A percentile compares a stretch with the other conserved stretches of the same genome.
phyloP scores from a whole-genome alignment of 2,888 invertebrate genomes.

The Oegoconia quadripuncta region DNA sequence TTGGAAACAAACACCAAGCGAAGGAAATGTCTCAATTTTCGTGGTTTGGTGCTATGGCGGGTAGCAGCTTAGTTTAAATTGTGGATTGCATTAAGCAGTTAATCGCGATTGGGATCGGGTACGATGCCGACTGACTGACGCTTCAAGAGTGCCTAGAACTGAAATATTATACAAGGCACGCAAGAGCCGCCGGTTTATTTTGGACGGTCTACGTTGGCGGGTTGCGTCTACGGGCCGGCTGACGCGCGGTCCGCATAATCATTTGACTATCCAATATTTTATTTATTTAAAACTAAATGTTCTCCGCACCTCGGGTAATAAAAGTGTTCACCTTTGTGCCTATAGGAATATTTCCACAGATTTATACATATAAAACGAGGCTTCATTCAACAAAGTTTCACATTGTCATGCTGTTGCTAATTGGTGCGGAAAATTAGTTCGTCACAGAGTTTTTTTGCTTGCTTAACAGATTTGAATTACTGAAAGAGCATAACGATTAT shows the following conservation, averaged over 20 bases:
- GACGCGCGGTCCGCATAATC: slow-evolving; percentile 41
- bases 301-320: slow-evolving; percentile 4
- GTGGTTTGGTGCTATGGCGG: not conserved
- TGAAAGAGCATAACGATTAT: too few species aligned
- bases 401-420: slow-evolving; percentile 12
- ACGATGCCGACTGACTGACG: slow-evolving; percentile 31
- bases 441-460: slow-evolving; percentile 17
- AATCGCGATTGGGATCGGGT: slow-evolving; percentile 26
- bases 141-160: slow-evolving; percentile 40
- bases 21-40: slow-evolving; percentile 22
- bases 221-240: slow-evolving; percentile 52
- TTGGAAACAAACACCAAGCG: slow-evolving; percentile 11
- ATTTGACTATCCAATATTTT: slow-evolving; percentile 40
- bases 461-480: slow-evolving; percentile 6
- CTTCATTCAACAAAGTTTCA: not conserved
- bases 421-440: slow-evolving; percentile 25
- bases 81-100: slow-evolving; percentile 14
- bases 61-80: slow-evolving; percentile 2
- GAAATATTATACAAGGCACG: slow-evolving; percentile 56
- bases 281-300: slow-evolving; percentile 26
- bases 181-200: slow-evolving; percentile 55
- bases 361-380: not conserved
- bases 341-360: not conserved
- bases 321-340: slow-evolving; percentile 1
- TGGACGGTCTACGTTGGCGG: slow-evolving; percentile 61